A percentile compares a stretch with the other conserved stretches of the same genome.
Evolutionary conservation across 2,797 vertebrate genomes (phyloP).

Genomic region (Sebastes steindachneri): DNA sequence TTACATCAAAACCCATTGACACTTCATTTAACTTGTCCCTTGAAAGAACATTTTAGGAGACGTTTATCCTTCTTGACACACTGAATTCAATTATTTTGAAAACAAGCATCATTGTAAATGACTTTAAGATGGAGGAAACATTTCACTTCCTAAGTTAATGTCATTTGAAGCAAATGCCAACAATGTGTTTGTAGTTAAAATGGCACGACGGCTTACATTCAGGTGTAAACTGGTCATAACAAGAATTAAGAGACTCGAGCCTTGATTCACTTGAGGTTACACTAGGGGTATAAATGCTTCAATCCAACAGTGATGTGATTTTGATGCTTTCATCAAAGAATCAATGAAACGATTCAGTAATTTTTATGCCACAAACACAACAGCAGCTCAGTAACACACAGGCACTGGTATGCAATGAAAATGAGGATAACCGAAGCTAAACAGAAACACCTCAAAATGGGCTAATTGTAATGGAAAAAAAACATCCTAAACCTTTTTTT

Average conservation of each 20-base stretch:
- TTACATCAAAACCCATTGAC: constrained; percentile 82
- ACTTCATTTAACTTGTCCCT: constrained; percentile 84
- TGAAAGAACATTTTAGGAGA: constrained; percentile 82
- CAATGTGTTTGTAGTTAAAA: constrained; percentile 31
- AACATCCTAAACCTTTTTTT: too few species aligned
- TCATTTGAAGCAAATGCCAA: constrained; percentile 75
- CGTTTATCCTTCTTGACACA: constrained; percentile 73
- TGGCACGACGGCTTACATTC: constrained; percentile 4
- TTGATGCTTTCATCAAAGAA: not conserved
- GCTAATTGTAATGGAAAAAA: not conserved
- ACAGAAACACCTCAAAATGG: not conserved
- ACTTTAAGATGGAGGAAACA: constrained; percentile 14
- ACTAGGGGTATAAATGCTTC: not conserved
- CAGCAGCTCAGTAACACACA: not conserved
- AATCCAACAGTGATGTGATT: not conserved
- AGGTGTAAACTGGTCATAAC: constrained; percentile 5
- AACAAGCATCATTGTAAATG: constrained; percentile 56
- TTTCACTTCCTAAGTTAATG: constrained; percentile 69
- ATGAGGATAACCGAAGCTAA: not conserved
- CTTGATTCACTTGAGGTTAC: not conserved
- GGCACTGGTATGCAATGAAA: not conserved
- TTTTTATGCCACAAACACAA: not conserved
- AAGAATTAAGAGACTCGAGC: not conserved
- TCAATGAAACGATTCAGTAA: not conserved
- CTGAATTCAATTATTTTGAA: constrained; percentile 83